Conservation (phyloP, 2,113 vertebrate species). For the Dipodomys spectabilis region DNA sequence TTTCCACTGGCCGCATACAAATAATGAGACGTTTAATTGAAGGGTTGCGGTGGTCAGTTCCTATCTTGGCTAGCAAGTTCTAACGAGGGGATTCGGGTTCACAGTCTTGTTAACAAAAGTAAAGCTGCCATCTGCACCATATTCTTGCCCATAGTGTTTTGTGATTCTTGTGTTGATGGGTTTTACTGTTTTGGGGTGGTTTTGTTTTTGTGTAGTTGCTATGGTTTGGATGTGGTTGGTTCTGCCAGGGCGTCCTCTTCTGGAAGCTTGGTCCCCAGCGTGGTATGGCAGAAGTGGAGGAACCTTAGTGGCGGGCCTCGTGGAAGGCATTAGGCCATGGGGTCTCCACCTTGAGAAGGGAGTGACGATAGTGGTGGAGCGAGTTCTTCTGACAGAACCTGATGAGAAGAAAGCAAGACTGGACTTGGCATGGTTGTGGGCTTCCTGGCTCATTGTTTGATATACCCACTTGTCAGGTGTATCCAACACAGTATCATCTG, state of each 20-base stretch:
- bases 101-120: neutral
- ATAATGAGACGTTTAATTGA: neutral
- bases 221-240: neutral
- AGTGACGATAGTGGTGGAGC: neutral
- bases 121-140: neutral
- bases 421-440: neutral
- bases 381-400: neutral
- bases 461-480: rapidly evolving
- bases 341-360: rapidly evolving
- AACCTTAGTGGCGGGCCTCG: no score
- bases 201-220: neutral
- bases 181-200: neutral
- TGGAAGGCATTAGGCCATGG: neutral
- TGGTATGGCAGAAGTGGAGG: neutral
- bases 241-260: rapidly evolving
- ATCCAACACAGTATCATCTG: neutral
- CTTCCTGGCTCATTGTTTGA: neutral
- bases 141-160: neutral
- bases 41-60: neutral
- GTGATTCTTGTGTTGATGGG: no score
- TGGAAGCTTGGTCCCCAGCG: no score
- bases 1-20: neutral
- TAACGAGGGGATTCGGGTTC: neutral
- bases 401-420: neutral
- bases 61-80: neutral